Evolutionary conservation across 2,888 invertebrate genomes (phyloP).

Genomic region (Dioctria rufipes): DNA sequence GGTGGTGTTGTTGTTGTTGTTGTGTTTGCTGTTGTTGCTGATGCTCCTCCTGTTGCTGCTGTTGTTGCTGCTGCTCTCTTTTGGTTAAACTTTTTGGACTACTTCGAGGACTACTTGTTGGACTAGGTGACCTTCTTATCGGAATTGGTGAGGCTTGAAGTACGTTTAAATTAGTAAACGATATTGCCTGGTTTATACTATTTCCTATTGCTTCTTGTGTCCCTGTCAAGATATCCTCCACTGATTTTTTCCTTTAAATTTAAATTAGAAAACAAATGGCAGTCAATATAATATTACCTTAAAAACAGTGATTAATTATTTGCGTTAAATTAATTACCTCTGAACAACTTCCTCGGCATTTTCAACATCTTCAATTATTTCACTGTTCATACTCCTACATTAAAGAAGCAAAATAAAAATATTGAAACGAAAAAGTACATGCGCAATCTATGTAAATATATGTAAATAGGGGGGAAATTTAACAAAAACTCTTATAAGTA

Average conservation of each 20-base stretch:
- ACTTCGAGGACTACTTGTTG: constrained; percentile 65
- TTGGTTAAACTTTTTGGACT: constrained; percentile 67
- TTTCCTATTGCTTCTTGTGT: constrained; percentile 79
- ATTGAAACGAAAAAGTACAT: background rate
- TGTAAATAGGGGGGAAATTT: too few species aligned
- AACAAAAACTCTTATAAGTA: too few species aligned
- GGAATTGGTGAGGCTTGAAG: constrained; percentile 72
- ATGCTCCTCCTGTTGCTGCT: constrained; percentile 57
- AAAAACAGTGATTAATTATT: background rate
- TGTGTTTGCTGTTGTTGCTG: constrained; percentile 48
- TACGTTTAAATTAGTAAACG: constrained; percentile 74
- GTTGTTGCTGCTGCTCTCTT: constrained; percentile 62
- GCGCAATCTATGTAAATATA: too few species aligned
- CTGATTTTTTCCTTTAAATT: constrained; percentile 76
- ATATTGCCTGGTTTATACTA: constrained; percentile 77
- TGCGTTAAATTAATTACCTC: background rate
- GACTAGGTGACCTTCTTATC: constrained; percentile 56
- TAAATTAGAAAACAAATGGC: background rate
- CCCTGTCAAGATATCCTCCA: constrained; percentile 77
- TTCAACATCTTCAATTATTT: constrained; percentile 34
- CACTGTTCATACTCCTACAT: constrained; percentile 37
- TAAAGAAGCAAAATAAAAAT: constrained; percentile 26
- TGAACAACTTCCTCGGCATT: constrained; percentile 3
- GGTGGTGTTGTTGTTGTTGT: constrained; percentile 61
- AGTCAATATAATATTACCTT: background rate